These are phyloP conservation scores for Tipula helvola DNA, from an alignment of 2,888 invertebrate genomes.

Conservation along the genomic window DNA sequence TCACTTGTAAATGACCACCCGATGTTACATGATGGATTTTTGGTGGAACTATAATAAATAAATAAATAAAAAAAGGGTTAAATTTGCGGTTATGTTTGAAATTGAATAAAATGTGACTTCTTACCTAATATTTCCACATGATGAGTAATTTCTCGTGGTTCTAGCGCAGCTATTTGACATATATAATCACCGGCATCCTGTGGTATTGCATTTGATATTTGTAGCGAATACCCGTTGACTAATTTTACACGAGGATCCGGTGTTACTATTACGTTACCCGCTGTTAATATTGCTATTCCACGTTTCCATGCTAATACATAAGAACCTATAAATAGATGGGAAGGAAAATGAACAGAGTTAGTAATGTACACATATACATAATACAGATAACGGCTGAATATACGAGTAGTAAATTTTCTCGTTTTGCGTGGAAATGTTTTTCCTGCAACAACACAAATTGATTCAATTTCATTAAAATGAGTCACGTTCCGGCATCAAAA, in stretches of 20 bases:
- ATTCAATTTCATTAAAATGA: not conserved
- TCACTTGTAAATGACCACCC: constrained; percentile 41
- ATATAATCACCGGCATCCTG: constrained; percentile 46
- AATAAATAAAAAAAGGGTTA: not conserved
- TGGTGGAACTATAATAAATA: constrained; percentile 38
- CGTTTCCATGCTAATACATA: constrained; percentile 44
- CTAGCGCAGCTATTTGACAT: constrained; percentile 44
- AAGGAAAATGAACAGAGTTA: not conserved
- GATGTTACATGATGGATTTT: constrained; percentile 40
- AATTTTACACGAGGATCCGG: constrained; percentile 42
- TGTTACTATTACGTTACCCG: constrained; percentile 42
- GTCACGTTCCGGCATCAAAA: not conserved
- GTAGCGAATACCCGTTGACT: constrained; percentile 42
- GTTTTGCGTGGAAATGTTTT: not conserved
- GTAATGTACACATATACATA: not conserved
- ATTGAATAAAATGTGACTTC: constrained; percentile 16
- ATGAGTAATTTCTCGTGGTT: constrained; percentile 43
- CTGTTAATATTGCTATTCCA: constrained; percentile 43
- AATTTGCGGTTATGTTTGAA: not conserved
- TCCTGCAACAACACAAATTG: not conserved
- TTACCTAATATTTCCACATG: constrained; percentile 45
- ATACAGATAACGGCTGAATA: not conserved
- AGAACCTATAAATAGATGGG: constrained; percentile 32
- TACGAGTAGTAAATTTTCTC: not conserved
- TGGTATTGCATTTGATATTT: constrained; percentile 41